Evolutionary conservation across 2,113 vertebrate species (phyloP).

Genomic region (Junco hyemalis): DNA sequence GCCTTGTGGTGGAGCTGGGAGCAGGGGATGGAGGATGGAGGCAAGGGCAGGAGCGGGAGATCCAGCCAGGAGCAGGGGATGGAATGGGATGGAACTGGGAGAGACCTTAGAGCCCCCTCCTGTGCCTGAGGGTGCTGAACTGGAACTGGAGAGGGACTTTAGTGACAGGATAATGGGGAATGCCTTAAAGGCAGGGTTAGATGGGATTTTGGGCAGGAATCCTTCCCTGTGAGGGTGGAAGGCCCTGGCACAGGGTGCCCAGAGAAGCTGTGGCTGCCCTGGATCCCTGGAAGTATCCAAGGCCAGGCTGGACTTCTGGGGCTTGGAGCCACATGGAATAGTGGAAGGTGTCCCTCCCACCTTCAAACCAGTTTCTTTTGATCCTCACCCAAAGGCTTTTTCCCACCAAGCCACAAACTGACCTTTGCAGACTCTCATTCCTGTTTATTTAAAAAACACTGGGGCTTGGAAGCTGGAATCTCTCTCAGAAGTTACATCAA

Average conservation of each 20-base stretch:
- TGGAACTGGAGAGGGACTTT: not conserved
- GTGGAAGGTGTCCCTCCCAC: not conserved
- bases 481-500: constrained; percentile 46
- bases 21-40: not conserved
- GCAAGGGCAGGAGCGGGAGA: not conserved
- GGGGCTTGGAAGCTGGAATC: constrained; percentile 3
- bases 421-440: constrained; percentile 6
- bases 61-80: not conserved
- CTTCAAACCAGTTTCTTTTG: not conserved
- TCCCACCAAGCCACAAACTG: constrained; percentile 38
- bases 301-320: rapidly evolving
- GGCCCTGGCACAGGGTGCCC: not conserved
- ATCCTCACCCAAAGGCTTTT: constrained; percentile 1
- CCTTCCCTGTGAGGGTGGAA: rapidly evolving
- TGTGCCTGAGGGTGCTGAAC: not conserved
- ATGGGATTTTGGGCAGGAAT: not conserved
- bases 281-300: not conserved
- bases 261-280: not conserved
- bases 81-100: not conserved
- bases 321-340: rapidly evolving
- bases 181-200: not conserved
- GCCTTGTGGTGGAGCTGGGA: rapidly evolving
- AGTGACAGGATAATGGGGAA: not conserved
- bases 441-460: constrained; percentile 58
- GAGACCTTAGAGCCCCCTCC: not conserved